Evolutionary conservation across 2,797 vertebrate genomes (phyloP).

Genomic region (Todus mexicanus): DNA sequence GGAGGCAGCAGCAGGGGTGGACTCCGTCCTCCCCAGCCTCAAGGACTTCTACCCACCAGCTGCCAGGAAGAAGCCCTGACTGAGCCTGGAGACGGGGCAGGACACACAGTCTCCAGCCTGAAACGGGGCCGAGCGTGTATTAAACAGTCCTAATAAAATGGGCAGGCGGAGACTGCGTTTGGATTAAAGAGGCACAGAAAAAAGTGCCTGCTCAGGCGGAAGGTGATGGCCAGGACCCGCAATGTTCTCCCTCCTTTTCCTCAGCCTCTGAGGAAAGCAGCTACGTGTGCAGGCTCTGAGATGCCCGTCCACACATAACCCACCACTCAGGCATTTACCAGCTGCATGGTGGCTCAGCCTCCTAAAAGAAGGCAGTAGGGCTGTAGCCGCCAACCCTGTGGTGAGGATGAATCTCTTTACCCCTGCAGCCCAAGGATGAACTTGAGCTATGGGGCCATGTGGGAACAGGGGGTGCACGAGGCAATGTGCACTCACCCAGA

Average conservation of each 20-base stretch:
- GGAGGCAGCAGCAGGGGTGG: background rate
- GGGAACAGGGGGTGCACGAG: rapidly evolving
- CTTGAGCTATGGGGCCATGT: background rate
- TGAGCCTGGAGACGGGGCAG: background rate
- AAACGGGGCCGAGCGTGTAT: rapidly evolving
- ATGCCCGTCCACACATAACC: background rate
- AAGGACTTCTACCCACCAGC: background rate
- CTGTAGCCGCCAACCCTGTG: too few relatives aligned
- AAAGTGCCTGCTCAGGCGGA: background rate
- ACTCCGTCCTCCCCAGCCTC: background rate
- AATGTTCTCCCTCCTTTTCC: background rate
- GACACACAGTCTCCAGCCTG: background rate
- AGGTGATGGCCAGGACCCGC: background rate
- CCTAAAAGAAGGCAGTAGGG: background rate
- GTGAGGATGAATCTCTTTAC: background rate
- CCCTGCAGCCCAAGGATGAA: background rate
- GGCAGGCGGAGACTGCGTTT: background rate
- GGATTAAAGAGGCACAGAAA: background rate
- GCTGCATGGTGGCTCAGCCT: background rate
- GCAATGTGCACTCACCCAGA: rapidly evolving
- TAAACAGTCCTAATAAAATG: background rate
- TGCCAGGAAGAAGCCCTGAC: background rate
- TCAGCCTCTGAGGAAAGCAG: background rate
- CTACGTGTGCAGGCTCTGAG: background rate
- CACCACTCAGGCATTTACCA: background rate